Percentiles rank a stretch among this genome's conserved stretches.
Conservation (phyloP, 92 coral and sea anemone species). For the Scolanthus callimorphus region DNA sequence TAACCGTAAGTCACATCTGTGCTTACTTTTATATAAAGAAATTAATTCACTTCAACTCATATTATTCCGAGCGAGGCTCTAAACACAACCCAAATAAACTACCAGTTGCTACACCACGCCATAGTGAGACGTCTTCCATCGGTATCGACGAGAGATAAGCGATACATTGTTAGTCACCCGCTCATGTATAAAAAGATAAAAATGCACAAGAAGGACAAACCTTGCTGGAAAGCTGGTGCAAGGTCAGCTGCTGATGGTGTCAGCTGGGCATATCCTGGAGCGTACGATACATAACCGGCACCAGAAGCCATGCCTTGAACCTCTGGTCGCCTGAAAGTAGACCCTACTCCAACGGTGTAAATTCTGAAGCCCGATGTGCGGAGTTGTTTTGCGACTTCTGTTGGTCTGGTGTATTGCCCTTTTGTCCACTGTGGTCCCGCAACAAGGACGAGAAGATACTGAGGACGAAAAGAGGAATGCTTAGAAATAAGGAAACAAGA, state of each 20-base stretch:
- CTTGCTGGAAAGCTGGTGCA: slow-evolving; percentile 2
- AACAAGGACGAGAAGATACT: slow-evolving; percentile 26
- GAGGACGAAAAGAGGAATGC: too few relatives aligned
- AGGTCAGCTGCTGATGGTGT: slow-evolving; percentile 4
- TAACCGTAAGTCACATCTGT: too few relatives aligned
- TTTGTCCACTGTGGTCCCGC: slow-evolving; percentile 37
- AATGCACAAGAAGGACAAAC: not conserved
- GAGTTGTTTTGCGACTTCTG: slow-evolving; percentile 19
- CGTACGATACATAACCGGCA: slow-evolving; percentile 10
- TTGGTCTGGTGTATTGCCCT: slow-evolving; percentile 19
- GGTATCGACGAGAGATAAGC: too few relatives aligned
- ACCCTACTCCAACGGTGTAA: slow-evolving; percentile 8
- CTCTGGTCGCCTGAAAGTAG: slow-evolving; percentile 2
- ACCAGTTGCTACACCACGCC: too few relatives aligned
- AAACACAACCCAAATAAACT: too few relatives aligned
- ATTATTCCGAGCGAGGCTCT: too few relatives aligned
- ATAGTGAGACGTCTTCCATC: too few relatives aligned
- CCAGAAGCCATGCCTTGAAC: not conserved
- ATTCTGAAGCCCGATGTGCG: slow-evolving; percentile 13
- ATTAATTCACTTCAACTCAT: too few relatives aligned
- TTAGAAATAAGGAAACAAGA: too few relatives aligned
- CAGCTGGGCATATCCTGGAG: slow-evolving; percentile 8
- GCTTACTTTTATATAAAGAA: too few relatives aligned
- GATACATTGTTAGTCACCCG: too few relatives aligned
- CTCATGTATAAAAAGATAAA: too few relatives aligned